These are phyloP conservation scores for Tinea trinotella DNA, from an alignment of 2,888 invertebrate genomes.

Conservation along the genomic window DNA sequence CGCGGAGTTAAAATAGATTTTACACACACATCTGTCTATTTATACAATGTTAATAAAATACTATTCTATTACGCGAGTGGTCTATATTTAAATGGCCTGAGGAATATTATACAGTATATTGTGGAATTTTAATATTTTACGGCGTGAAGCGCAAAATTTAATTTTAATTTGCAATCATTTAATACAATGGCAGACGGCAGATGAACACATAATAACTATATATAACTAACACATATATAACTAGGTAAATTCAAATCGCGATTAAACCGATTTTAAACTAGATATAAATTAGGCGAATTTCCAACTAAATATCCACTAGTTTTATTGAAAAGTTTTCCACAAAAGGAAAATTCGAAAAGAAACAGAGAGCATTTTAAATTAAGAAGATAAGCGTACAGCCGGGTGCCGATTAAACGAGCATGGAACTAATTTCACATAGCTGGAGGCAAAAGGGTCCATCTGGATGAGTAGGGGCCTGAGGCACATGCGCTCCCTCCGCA, in stretches of 20 bases:
- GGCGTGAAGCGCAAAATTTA: too few species aligned
- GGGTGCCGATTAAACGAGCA: constrained; percentile 12
- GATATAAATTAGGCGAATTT: too few species aligned
- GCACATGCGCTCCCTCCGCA: not conserved
- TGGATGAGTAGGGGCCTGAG: not conserved
- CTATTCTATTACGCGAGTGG: not conserved
- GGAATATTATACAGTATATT: not conserved
- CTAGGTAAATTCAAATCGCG: too few species aligned
- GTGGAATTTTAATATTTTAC: too few species aligned
- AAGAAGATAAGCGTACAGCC: constrained; percentile 16
- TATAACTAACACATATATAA: too few species aligned
- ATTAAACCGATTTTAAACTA: too few species aligned
- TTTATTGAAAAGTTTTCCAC: not conserved
- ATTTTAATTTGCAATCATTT: too few species aligned
- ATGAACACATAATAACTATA: too few species aligned
- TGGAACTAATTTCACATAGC: constrained; percentile 16
- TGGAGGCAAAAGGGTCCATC: constrained; percentile 10
- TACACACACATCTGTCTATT: not conserved
- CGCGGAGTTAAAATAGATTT: not conserved
- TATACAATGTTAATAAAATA: not conserved
- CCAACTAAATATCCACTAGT: too few species aligned
- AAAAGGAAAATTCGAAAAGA: not conserved
- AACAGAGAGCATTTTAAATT: constrained; percentile 10
- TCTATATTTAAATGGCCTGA: not conserved
- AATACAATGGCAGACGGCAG: too few species aligned